Evolutionary conservation across 2,797 vertebrate genomes (phyloP).

Genomic region (Gallinago nigripennis): DNA sequence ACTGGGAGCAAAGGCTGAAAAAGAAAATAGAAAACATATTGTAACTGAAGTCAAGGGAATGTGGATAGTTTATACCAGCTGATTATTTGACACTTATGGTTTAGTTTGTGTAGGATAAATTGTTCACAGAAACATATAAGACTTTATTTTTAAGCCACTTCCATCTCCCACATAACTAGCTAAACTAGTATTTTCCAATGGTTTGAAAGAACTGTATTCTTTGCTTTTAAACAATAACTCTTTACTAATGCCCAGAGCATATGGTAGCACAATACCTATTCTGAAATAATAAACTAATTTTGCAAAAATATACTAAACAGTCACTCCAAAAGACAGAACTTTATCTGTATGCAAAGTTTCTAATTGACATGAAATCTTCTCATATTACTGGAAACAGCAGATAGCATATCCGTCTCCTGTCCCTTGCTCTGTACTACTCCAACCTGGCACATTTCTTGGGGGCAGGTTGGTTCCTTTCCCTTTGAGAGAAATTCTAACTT

Average conservation of each 20-base stretch:
- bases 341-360: neutral
- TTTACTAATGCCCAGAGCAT: neutral
- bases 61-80: neutral
- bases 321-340: neutral
- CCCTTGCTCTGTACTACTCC: neutral
- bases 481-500: neutral
- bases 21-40: neutral
- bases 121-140: neutral
- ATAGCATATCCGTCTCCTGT: accelerated
- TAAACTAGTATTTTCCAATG: neutral
- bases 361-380: neutral
- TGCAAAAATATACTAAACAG: neutral
- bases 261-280: neutral
- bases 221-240: neutral
- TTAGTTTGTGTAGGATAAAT: neutral
- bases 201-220: neutral
- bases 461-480: neutral
- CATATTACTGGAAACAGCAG: neutral
- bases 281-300: neutral
- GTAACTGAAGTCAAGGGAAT: neutral
- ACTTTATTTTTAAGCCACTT: neutral
- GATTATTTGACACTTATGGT: neutral
- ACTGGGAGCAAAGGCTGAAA: neutral
- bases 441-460: neutral
- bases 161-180: neutral